These are phyloP conservation scores for Trichoplusia ni DNA, from an alignment of 1,140 invertebrate species.

Conservation along the genomic window DNA sequence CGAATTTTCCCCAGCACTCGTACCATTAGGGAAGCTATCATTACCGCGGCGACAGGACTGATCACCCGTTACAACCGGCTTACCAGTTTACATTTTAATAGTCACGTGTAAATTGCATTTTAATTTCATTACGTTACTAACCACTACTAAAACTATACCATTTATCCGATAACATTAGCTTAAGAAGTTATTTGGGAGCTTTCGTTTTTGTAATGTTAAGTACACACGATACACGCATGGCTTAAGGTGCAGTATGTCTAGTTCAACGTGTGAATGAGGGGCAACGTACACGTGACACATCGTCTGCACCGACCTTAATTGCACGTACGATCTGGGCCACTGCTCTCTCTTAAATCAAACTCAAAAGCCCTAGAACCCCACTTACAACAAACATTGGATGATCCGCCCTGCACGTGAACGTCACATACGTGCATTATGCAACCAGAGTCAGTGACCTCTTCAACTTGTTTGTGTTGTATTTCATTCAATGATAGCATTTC, in stretches of 20 bases:
- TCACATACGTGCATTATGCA: conserved; percentile 64
- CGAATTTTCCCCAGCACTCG: conserved; percentile 65
- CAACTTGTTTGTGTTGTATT: conserved; percentile 53
- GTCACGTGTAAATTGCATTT: conserved; percentile 34
- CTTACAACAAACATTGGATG: conserved; percentile 57
- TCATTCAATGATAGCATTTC: conserved; percentile 49
- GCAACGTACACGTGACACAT: conserved; percentile 60
- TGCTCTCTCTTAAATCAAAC: conserved; percentile 80
- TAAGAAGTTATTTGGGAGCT: neutral
- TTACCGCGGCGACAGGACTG: conserved; percentile 68
- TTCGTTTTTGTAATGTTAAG: neutral
- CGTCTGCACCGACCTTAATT: conserved; percentile 76
- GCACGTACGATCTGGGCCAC: conserved; percentile 64
- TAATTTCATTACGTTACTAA: conserved; percentile 24
- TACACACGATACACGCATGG: neutral
- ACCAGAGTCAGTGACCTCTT: conserved; percentile 66
- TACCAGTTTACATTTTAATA: conserved; percentile 36
- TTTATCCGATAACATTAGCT: neutral
- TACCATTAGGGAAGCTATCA: conserved; percentile 74
- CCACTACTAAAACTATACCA: neutral
- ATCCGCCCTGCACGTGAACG: conserved; percentile 62
- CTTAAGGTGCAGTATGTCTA: conserved; percentile 30
- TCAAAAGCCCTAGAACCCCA: conserved; percentile 74
- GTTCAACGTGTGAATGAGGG: conserved; percentile 45
- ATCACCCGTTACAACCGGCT: conserved; percentile 38